Evolutionary conservation across 2,113 vertebrate genomes (phyloP).

Genomic region (Jacana jacana): DNA sequence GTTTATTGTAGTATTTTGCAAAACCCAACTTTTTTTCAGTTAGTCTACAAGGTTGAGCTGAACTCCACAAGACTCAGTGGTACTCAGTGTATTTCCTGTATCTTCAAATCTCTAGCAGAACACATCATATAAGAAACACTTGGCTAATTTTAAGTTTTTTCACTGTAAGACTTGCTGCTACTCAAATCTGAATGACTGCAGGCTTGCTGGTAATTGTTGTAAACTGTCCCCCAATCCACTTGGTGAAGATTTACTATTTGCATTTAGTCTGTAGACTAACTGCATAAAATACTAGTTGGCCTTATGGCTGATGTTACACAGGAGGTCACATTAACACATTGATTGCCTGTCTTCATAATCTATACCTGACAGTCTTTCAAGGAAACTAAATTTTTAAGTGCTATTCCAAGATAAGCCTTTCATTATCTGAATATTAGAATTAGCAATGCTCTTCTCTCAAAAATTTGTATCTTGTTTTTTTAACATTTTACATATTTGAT

Average conservation of each 20-base stretch:
- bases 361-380: not conserved
- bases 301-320: not conserved
- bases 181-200: not conserved
- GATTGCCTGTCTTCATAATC: not conserved
- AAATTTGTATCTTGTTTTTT: not conserved
- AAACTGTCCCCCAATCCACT: not conserved
- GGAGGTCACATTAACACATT: not conserved
- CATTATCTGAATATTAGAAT: not conserved
- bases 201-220: not conserved
- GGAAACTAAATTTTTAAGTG: not conserved
- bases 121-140: not conserved
- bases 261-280: not conserved
- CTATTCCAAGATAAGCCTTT: not conserved
- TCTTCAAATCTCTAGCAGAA: not conserved
- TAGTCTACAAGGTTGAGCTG: not conserved
- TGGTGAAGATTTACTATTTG: not conserved
- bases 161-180: not conserved
- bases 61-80: accelerated
- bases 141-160: not conserved
- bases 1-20: not conserved
- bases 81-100: not conserved
- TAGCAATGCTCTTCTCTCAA: not conserved
- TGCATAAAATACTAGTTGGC: not conserved
- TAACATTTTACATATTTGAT: not conserved
- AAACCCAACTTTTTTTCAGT: not conserved